Evolutionary conservation across 2,888 invertebrate species (phyloP), one percentile per base, ranked within the genome.

Genomic region (Nineta flava): DNA sequence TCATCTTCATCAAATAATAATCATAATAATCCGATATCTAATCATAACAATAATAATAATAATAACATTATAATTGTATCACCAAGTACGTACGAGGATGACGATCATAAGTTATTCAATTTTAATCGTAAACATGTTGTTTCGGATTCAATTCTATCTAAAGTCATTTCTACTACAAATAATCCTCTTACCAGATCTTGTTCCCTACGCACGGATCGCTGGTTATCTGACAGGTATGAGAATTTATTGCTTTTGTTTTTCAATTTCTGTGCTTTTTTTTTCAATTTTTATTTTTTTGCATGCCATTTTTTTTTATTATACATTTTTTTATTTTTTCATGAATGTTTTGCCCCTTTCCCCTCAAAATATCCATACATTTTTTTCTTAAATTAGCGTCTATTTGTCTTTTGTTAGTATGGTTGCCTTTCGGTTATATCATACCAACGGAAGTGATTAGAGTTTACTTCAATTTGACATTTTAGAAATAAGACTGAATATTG

Each of bases 161-260:
- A 26, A 26, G 26, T 26, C 26, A 26, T 26, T 26, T 26, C 26
- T 26, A 21, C 44, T 44, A 19, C 42, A n/a, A 35, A 44, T 17
- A 26, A 26, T 45, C 17, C 34, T 13, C 41, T 48, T 21, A 49
- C 35, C 45, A 38, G 49, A 35, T 44, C 48, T 31, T 19, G n/a
- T 40, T 48, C 49, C 49, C 35, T 49, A 26, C 40, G 45, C 19
- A 35, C 44, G 49, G 49, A 49, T 26, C 32, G 49, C 45, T 49
- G 49, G 44, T 32, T 35, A 17, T 26, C 45, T 21, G 16, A 16
- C 31, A 49, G 49, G 49, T 49, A 49, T 38, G 38, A 32, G 32
- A 38, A 26, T 26, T 26, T 26, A 26, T 26, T 34, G 45, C 49
- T 40, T 32, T 48, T 19, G 43, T n/a, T 32, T 21, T 48, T 31